Percentiles rank a stretch among this genome's conserved stretches.
Evolutionary conservation across 2,113 vertebrate species (phyloP).

Genomic region (Jaculus jaculus): DNA sequence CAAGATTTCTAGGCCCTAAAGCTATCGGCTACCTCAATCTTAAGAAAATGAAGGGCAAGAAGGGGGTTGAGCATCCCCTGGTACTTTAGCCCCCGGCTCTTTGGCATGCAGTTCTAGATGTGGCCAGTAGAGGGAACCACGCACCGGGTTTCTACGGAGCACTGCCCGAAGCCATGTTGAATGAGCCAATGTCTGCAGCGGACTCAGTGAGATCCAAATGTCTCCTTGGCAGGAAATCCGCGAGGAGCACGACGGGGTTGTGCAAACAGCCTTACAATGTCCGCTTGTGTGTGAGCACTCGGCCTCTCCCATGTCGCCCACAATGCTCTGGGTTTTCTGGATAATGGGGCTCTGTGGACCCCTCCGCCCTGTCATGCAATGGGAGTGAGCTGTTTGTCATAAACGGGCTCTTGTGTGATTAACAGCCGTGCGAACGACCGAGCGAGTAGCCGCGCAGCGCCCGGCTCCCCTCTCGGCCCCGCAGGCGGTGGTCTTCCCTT

Average conservation of each 20-base stretch:
- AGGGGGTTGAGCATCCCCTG: fast-evolving
- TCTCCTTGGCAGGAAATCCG: slow-evolving; percentile 86
- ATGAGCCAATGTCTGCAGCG: slow-evolving; percentile 75
- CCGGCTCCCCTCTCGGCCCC: background rate
- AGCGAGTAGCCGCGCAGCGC: background rate
- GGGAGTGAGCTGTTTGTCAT: slow-evolving; percentile 75
- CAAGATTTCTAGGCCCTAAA: background rate
- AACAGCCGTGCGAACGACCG: slow-evolving; percentile 72
- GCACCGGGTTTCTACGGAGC: background rate
- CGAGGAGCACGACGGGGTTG: slow-evolving; percentile 81
- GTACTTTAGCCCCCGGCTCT: too few species aligned
- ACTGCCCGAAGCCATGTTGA: slow-evolving; percentile 71
- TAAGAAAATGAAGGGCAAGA: background rate
- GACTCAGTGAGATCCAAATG: slow-evolving; percentile 65
- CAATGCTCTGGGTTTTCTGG: slow-evolving; percentile 84
- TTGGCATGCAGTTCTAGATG: background rate
- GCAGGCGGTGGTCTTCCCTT: slow-evolving; percentile 20
- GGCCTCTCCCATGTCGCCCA: slow-evolving; percentile 75
- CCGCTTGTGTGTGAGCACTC: slow-evolving; percentile 81
- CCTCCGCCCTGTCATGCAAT: slow-evolving; percentile 65
- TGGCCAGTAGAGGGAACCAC: slow-evolving; percentile 78
- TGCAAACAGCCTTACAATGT: slow-evolving; percentile 88
- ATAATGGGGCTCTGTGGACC: slow-evolving; percentile 84
- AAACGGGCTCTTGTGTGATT: slow-evolving; percentile 81
- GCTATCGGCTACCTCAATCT: background rate